phyloP scores from a whole-genome alignment of 1,140 invertebrate genomes.

The Paralvinella palmiformis region DNA sequence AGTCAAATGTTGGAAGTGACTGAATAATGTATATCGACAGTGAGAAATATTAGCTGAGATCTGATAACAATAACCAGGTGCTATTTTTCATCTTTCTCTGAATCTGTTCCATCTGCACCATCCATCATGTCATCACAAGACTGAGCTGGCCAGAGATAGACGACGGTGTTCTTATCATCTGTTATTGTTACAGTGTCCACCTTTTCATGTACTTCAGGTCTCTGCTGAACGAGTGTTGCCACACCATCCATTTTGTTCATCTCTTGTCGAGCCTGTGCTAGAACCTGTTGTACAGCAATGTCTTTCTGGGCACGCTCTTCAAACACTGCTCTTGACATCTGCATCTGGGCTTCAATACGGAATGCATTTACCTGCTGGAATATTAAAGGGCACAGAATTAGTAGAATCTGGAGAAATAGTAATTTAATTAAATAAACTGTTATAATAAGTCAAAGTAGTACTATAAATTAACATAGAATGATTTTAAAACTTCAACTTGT shows the following conservation, averaged over 20 bases:
- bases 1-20: too few relatives aligned
- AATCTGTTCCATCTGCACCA: conserved; percentile 10
- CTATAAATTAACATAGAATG: too few relatives aligned
- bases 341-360: conserved; percentile 44
- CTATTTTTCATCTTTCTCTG: conserved; percentile 14
- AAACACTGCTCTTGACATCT: conserved; percentile 40
- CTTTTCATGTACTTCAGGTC: too few relatives aligned
- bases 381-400: conserved; percentile 14
- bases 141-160: conserved; percentile 9
- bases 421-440: too few relatives aligned
- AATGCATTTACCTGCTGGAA: conserved; percentile 37
- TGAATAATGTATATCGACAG: too few relatives aligned
- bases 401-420: too few relatives aligned
- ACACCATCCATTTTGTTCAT: too few relatives aligned
- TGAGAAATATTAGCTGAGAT: too few relatives aligned
- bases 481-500: too few relatives aligned
- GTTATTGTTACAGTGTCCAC: neutral
- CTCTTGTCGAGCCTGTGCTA: conserved; percentile 38
- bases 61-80: too few relatives aligned
- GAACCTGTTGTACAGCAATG: conserved; percentile 43
- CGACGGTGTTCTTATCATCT: conserved; percentile 13
- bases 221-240: too few relatives aligned
- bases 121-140: conserved; percentile 23
- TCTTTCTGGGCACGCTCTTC: conserved; percentile 47
- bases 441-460: too few relatives aligned